Evolutionary conservation across 2,113 vertebrate species (phyloP).

Genomic region (Microcebus lehilahytsara): DNA sequence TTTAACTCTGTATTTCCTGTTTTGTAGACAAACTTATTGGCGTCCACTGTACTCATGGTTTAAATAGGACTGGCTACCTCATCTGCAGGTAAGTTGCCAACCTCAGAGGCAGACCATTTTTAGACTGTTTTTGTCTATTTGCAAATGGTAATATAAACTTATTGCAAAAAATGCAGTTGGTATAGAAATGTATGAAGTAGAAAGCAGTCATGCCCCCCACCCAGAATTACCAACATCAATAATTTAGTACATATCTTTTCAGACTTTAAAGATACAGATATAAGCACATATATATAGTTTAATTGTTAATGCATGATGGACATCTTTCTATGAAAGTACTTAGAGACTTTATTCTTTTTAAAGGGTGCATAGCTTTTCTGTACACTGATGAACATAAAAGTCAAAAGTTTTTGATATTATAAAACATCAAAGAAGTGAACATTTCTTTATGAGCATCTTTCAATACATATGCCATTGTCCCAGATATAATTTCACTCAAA

Average conservation of each 20-base stretch:
- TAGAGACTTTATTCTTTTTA: background rate
- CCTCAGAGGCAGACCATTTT: background rate
- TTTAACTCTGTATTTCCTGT: background rate
- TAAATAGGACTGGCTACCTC: slow-evolving; percentile 95
- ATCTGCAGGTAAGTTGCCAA: slow-evolving; percentile 90
- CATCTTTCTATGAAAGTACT: background rate
- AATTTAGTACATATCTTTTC: slow-evolving; percentile 4
- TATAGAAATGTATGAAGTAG: background rate
- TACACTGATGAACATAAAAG: background rate
- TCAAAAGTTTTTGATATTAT: slow-evolving; percentile 4
- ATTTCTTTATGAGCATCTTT: background rate
- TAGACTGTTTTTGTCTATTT: background rate
- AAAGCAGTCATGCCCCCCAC: background rate
- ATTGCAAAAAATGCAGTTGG: background rate
- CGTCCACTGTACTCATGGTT: slow-evolving; percentile 95
- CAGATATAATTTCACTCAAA: background rate
- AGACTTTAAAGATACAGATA: background rate
- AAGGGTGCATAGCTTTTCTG: background rate
- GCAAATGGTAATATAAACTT: background rate
- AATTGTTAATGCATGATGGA: background rate
- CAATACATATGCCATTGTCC: background rate
- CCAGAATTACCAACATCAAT: background rate
- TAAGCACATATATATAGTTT: background rate
- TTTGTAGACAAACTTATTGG: slow-evolving; percentile 93
- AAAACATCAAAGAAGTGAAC: background rate